Conservation (phyloP, 30 jellyfish, hydroid and myxozoan genomes). For the Nemopilema nomurai region DNA sequence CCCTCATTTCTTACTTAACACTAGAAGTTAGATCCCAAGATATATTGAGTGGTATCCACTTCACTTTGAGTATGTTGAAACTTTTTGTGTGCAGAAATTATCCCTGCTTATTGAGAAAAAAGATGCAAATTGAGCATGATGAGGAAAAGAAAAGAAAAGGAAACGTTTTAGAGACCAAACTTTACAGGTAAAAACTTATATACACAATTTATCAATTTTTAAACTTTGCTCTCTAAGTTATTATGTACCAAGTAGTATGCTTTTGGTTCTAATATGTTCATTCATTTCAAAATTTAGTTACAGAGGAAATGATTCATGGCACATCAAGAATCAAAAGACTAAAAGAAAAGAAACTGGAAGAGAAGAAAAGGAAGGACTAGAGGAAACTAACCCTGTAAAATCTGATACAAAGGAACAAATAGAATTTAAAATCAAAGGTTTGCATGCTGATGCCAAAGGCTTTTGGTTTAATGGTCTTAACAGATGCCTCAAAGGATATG, state of each 20-base stretch:
- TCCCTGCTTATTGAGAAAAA: conserved; percentile 54
- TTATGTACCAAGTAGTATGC: background rate
- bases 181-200: conserved; percentile 44
- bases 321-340: background rate
- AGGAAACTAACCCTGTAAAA: background rate
- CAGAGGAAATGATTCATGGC: conserved; percentile 19
- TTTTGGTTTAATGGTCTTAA: too few relatives aligned
- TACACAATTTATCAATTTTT: background rate
- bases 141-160: conserved; percentile 45
- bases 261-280: background rate
- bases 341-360: background rate
- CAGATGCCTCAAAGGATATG: too few relatives aligned
- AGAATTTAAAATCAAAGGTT: too few relatives aligned
- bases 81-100: conserved; percentile 39
- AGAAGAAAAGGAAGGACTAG: background rate
- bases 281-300: background rate
- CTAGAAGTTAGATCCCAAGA: too few relatives aligned
- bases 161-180: conserved; percentile 50
- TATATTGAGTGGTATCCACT: background rate
- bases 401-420: background rate
- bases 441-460: too few relatives aligned
- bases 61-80: background rate
- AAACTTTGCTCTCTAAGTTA: background rate
- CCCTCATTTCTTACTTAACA: too few relatives aligned
- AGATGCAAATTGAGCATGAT: conserved; percentile 8